These are phyloP conservation scores for Hapalemur alaotrensis DNA, from an alignment of 2,797 vertebrate species.

Conservation along the genomic window DNA sequence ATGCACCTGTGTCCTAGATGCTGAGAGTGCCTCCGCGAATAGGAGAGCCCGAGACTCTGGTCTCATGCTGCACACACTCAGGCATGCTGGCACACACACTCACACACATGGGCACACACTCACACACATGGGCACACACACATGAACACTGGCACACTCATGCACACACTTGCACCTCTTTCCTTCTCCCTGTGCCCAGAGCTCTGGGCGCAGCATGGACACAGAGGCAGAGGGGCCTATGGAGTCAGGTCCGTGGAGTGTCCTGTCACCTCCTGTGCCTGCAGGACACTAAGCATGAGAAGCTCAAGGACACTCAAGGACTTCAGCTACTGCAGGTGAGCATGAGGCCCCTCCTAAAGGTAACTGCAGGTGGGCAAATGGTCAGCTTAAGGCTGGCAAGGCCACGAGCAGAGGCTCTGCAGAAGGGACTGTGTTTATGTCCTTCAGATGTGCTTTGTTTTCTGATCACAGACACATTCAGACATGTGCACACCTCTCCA, in stretches of 20 bases:
- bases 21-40: background rate
- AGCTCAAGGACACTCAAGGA: background rate
- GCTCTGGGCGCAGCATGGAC: background rate
- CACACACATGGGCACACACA: too few species aligned
- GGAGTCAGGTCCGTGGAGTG: background rate
- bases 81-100: background rate
- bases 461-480: background rate
- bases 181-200: background rate
- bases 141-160: background rate
- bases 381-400: accelerated
- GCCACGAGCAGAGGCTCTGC: accelerated
- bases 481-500: background rate
- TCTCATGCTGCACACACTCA: background rate
- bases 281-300: background rate
- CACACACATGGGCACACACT: background rate
- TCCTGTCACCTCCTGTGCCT: background rate
- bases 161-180: accelerated
- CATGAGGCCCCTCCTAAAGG: background rate
- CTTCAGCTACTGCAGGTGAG: background rate
- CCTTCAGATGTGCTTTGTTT: background rate
- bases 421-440: background rate
- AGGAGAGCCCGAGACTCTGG: background rate
- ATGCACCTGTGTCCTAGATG: background rate
- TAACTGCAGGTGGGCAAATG: too few species aligned
- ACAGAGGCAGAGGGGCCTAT: background rate